A percentile compares a stretch with the other conserved stretches of the same genome.
Evolutionary conservation across 2,888 invertebrate genomes (phyloP).

Genomic region (Anoncus sp.): DNA sequence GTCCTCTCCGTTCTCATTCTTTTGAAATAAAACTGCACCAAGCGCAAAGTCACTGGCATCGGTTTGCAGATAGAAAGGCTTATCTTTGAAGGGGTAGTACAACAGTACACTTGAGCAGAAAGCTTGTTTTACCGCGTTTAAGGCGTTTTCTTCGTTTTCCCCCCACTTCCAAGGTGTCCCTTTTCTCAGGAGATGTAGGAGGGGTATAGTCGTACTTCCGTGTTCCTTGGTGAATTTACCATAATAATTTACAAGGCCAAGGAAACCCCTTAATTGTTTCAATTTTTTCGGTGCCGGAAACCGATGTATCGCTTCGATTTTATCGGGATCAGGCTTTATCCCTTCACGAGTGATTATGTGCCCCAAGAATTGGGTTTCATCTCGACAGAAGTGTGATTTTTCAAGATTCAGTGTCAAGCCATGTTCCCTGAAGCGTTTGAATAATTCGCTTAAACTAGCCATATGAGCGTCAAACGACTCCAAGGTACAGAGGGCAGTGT

Average conservation of each 20-base stretch:
- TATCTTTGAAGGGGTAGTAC: too few relatives aligned
- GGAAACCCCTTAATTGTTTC: slow-evolving; percentile 12
- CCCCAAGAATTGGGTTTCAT: background rate
- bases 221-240: slow-evolving; percentile 27
- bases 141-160: background rate
- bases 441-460: background rate
- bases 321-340: slow-evolving; percentile 5
- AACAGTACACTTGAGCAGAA: too few relatives aligned
- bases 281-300: slow-evolving; percentile 4
- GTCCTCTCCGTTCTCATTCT: too few relatives aligned
- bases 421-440: background rate
- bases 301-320: slow-evolving; percentile 5
- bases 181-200: background rate
- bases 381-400: slow-evolving; percentile 7
- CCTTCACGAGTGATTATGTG: slow-evolving; percentile 18
- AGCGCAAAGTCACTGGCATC: background rate
- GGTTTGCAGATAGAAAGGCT: too few relatives aligned
- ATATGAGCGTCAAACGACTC: slow-evolving; percentile 11
- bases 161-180: slow-evolving; percentile 7
- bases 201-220: background rate
- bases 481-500: background rate
- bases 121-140: too few relatives aligned
- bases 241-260: too few relatives aligned
- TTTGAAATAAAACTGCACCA: too few relatives aligned
- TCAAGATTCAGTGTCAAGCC: slow-evolving; percentile 19